phyloP scores from a whole-genome alignment of 2,888 invertebrate genomes.

The Rhagophthalmus giganteus region DNA sequence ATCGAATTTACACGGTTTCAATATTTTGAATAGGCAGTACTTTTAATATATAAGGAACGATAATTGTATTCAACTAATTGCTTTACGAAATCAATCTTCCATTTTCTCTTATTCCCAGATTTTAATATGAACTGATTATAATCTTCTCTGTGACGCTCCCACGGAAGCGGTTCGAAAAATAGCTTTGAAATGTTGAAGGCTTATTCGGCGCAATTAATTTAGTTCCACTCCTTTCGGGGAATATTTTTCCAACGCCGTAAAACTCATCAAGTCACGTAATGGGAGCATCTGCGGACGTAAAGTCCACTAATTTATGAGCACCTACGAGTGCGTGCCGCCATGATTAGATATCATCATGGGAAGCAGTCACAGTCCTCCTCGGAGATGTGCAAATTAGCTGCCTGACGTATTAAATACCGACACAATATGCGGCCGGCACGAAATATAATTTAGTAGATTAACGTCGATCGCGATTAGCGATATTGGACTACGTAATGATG shows the following conservation, averaged over 20 bases:
- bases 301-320: constrained; percentile 48
- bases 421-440: constrained; percentile 44
- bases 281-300: constrained; percentile 43
- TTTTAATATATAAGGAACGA: neutral
- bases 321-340: constrained; percentile 47
- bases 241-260: constrained; percentile 36
- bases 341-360: constrained; percentile 51
- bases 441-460: constrained; percentile 48
- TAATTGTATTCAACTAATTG: neutral
- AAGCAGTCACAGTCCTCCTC: constrained; percentile 48
- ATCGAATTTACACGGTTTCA: neutral
- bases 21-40: neutral
- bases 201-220: constrained; percentile 28
- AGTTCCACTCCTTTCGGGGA: constrained; percentile 38
- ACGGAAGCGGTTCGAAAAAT: constrained; percentile 25
- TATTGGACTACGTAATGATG: constrained; percentile 39
- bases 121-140: constrained; percentile 19
- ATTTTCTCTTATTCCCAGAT: constrained; percentile 8
- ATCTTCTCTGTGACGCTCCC: constrained; percentile 17
- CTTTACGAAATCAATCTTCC: constrained; percentile 7
- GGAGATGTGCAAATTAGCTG: constrained; percentile 53
- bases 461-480: constrained; percentile 42
- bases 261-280: constrained; percentile 40
- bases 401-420: constrained; percentile 43
- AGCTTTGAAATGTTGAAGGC: constrained; percentile 23